Evolutionary conservation across 2,888 invertebrate species (phyloP).

Genomic region (Cephus spinipes): DNA sequence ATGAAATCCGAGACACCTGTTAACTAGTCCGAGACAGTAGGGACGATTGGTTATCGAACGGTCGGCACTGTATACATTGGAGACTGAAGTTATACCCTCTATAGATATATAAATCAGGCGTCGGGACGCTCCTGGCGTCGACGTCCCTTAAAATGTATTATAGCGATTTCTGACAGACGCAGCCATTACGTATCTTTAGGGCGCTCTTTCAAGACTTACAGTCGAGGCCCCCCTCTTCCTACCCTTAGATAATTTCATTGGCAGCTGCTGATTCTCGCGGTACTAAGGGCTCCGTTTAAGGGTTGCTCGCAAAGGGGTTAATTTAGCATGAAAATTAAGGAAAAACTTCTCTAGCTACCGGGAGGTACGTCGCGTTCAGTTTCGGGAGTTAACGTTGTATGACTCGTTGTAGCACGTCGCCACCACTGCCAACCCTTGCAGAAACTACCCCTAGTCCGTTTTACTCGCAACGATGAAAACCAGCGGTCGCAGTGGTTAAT

Average conservation of each 20-base stretch:
- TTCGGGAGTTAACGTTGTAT: not conserved
- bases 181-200: not conserved
- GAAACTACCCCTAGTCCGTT: not conserved
- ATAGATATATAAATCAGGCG: not conserved
- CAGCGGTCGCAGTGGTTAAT: conserved; percentile 28
- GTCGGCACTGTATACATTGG: not conserved
- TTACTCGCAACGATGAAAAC: not conserved
- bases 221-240: not conserved
- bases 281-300: conserved; percentile 6
- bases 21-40: not conserved
- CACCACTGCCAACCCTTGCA: not conserved
- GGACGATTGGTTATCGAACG: not conserved
- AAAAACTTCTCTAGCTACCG: not conserved
- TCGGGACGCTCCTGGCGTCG: not conserved
- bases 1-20: not conserved
- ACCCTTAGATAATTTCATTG: not conserved
- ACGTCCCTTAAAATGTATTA: not conserved
- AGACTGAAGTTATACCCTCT: not conserved
- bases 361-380: not conserved
- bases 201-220: not conserved
- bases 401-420: not conserved
- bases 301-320: conserved; percentile 14
- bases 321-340: conserved; percentile 13
- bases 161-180: not conserved
- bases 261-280: not conserved